Evolutionary conservation across 2,113 vertebrate genomes (phyloP).

Genomic region (Corynorhinus townsendii): DNA sequence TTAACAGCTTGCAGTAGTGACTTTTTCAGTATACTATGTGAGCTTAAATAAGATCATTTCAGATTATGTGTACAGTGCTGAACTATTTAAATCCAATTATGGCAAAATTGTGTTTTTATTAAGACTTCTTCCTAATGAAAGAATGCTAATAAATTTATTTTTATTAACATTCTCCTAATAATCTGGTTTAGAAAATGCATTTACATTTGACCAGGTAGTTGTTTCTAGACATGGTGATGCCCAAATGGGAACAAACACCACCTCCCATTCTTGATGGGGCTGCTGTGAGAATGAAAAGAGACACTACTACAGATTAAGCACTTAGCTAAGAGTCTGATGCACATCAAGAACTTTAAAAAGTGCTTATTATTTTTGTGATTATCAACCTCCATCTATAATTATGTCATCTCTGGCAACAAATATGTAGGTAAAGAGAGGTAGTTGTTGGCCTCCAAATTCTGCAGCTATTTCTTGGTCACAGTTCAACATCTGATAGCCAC

Average conservation of each 20-base stretch:
- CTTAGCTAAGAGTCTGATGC: neutral
- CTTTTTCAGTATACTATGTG: neutral
- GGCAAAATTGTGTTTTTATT: constrained; percentile 27
- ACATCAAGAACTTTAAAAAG: neutral
- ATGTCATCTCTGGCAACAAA: neutral
- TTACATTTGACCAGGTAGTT: neutral
- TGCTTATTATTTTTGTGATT: neutral
- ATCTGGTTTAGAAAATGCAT: neutral
- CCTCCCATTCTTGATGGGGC: neutral
- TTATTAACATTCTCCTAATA: neutral
- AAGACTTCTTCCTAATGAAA: neutral
- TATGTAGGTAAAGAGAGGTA: neutral
- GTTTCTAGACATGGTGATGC: neutral
- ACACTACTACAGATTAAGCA: neutral
- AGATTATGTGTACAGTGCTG: constrained; percentile 32
- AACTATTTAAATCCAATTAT: constrained; percentile 42
- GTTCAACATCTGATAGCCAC: neutral
- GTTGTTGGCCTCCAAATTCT: neutral
- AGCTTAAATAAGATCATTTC: constrained; percentile 50
- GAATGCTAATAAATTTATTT: neutral
- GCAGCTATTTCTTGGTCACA: neutral
- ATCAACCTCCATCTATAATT: neutral
- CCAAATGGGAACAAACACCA: neutral
- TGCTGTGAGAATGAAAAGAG: neutral
- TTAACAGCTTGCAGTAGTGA: neutral